phyloP scores from a whole-genome alignment of 2,888 invertebrate species.

The Conomelus anceps region DNA sequence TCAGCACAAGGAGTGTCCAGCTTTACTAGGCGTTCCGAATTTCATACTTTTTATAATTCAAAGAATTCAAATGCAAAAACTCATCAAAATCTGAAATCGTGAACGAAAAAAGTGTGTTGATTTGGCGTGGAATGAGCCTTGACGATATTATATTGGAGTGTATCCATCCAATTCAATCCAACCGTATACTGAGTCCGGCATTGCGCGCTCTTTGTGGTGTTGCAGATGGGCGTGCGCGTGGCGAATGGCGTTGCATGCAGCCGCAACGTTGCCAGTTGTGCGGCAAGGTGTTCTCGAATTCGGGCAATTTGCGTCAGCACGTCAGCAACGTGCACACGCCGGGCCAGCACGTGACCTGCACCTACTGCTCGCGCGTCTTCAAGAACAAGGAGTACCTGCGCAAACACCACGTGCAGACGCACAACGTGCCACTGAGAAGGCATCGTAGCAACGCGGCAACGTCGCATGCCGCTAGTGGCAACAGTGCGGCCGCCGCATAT shows the following conservation, averaged over 20 bases:
- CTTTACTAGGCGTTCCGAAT: too few species aligned
- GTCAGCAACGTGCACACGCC: constrained; percentile 40
- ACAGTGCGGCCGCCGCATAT: neutral
- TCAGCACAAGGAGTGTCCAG: too few species aligned
- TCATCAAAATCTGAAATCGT: too few species aligned
- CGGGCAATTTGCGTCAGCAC: constrained; percentile 40
- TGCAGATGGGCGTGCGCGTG: constrained; percentile 20
- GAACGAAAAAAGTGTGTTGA: too few species aligned
- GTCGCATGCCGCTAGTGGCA: neutral
- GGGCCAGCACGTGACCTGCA: constrained; percentile 38
- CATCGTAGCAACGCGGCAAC: constrained; percentile 16
- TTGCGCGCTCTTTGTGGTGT: neutral
- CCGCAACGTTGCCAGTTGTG: constrained; percentile 40
- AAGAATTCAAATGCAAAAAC: too few species aligned
- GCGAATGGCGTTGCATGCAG: constrained; percentile 40
- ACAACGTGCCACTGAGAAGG: constrained; percentile 38
- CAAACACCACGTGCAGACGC: constrained; percentile 40
- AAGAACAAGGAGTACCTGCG: constrained; percentile 41
- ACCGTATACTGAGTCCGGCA: constrained; percentile 1
- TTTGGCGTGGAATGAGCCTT: neutral
- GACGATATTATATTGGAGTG: neutral
- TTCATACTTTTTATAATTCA: too few species aligned
- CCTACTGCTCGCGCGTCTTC: constrained; percentile 38
- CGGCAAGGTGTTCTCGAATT: constrained; percentile 40
- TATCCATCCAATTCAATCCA: too few species aligned